Conservation (phyloP, 2,797 vertebrate species). For the Rachycentron canadum region DNA sequence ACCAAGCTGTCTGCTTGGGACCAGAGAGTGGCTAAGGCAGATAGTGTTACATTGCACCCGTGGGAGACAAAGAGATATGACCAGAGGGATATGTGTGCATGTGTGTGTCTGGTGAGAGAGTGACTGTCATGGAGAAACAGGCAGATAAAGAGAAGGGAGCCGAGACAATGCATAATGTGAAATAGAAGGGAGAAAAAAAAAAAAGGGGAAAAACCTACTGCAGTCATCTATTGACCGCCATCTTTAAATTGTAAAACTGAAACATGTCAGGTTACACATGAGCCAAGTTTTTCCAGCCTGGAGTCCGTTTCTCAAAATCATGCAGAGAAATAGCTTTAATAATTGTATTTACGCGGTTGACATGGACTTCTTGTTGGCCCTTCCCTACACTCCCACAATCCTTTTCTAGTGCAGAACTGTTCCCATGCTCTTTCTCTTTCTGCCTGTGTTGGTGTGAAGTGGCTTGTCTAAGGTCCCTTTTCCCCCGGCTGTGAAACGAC, state of each 20-base stretch:
- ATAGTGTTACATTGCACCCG: constrained; percentile 79
- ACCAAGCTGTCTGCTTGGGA: constrained; percentile 75
- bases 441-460: constrained; percentile 63
- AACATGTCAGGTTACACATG: constrained; percentile 13
- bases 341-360: constrained; percentile 31
- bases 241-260: constrained; percentile 17
- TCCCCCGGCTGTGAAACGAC: constrained; percentile 43
- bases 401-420: constrained; percentile 27
- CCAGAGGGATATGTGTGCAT: constrained; percentile 55
- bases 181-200: neutral
- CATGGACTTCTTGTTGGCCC: constrained; percentile 13
- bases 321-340: constrained; percentile 4
- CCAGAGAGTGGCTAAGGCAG: constrained; percentile 71
- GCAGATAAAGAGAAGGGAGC: constrained; percentile 8
- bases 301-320: neutral
- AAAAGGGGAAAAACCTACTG: neutral
- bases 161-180: constrained; percentile 25
- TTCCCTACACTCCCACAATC: constrained; percentile 1
- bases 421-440: constrained; percentile 71
- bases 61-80: constrained; percentile 71
- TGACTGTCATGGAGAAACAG: constrained; percentile 36
- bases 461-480: constrained; percentile 51
- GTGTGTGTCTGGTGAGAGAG: constrained; percentile 16
- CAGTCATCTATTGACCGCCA: neutral
- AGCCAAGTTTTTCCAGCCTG: neutral